Evolutionary conservation across 2,888 invertebrate species (phyloP), one percentile per base, ranked within the genome.

Genomic region (Rambutsinella grinnellia): DNA sequence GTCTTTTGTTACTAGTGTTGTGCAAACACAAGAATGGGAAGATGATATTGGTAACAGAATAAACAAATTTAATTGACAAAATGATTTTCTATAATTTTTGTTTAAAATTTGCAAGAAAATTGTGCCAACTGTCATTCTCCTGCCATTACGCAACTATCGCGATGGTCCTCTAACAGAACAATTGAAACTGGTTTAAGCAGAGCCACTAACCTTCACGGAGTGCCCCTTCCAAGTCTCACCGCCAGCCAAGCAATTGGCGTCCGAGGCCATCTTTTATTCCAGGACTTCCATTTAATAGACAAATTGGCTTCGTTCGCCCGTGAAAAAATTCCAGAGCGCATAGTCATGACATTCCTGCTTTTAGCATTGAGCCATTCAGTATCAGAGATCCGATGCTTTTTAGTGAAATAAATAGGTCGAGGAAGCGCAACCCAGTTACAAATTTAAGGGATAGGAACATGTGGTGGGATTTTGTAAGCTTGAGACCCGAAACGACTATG

Each of bases 281-380:
- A 97, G 98, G 88, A 90, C 91, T 69, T 90, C 92, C 78, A 92
- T 91, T 83, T 93, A 93, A 86, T 89, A 94, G 56, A 90, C 93
- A 0, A 91, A 95, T 84, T 97, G 97, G 86, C 92, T 92, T 86
- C 89, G 96, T 51, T n/a, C n/a, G n/a, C n/a, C n/a, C n/a, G n/a
- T n/a, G 98, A 98, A 86, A 91, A 97, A 71, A 97, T 98, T 84
- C 97, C 97, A 0, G 53, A 94, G 94, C 86, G 90, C 89, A 79
- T 95, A 94, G 97, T 96, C 95, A 96, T 96, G 97, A 97, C 88
- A 87, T 97, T 81, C 96, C 96, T 36, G 97, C 97, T 15, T 94
- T 93, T 87, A 96, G 96, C 87, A 96, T 95, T 0, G 96, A 97
- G 0, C 91, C 97, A 75, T 96, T 96, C 89, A 96, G 96, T 87